Evolutionary conservation across 2,888 invertebrate species (phyloP).

Genomic region (Eupithecia pulchellata): DNA sequence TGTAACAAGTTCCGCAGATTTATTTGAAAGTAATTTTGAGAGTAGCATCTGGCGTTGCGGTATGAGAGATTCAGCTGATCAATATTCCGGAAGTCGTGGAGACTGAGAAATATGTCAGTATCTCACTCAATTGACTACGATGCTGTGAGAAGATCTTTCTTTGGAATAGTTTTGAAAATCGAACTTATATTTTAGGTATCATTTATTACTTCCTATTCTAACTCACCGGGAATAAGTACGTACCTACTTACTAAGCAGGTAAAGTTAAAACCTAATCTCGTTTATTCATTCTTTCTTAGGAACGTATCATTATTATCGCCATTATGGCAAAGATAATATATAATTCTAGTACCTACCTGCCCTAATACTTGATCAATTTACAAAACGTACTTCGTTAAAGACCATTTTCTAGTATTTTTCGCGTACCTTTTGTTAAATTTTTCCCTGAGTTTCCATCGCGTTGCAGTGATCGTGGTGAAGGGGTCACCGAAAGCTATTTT

Average conservation of each 20-base stretch:
- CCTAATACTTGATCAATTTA: neutral
- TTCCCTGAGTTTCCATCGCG: too few species aligned
- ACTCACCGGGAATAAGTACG: neutral
- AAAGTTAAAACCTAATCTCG: too few species aligned
- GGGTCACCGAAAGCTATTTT: too few species aligned
- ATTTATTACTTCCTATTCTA: neutral
- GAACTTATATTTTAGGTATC: neutral
- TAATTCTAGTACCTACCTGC: too few species aligned
- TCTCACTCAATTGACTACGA: constrained; percentile 72
- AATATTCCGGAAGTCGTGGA: constrained; percentile 80
- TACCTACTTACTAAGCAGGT: neutral
- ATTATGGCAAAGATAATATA: neutral
- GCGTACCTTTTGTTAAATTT: too few species aligned
- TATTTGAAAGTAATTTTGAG: constrained; percentile 83
- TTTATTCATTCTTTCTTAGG: too few species aligned
- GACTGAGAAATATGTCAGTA: constrained; percentile 81
- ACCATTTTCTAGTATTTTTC: too few species aligned
- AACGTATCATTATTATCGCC: too few species aligned
- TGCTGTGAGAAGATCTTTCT: constrained; percentile 41
- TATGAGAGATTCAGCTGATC: constrained; percentile 81
- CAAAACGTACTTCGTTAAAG: neutral
- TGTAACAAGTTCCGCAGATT: constrained; percentile 73
- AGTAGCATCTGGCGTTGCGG: constrained; percentile 81
- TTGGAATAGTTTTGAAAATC: neutral
- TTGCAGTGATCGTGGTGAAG: too few species aligned